Evolutionary conservation across 2,888 invertebrate species (phyloP), one percentile per base, ranked within the genome.

Genomic region (Nymphalis urticae): DNA sequence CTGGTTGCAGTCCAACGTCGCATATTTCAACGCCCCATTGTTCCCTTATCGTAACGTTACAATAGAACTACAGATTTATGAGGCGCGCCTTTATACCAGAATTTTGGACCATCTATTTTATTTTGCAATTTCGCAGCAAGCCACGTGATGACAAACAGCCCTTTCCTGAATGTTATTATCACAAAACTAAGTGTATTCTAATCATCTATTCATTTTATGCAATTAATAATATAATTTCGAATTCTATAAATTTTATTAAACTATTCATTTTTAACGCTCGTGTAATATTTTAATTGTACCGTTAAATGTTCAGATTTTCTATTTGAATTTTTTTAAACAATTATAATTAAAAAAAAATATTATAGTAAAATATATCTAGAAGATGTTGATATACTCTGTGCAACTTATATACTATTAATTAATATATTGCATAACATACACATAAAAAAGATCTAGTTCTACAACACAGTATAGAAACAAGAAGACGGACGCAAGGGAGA

Each of bases 11-110:
- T 54, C 64, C 62, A 64, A 70, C 74, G 73, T 70, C 66, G 79
- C 77, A 82, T 88, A 87, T 86, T 84, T 87, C 83, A 85, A 72
- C 61, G 74, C 68, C 76, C 42, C 72, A 81, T 84, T 84, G 84
- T 84, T 66, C 76, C 72, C 79, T 75, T 85, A 84, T 85, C 84
- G 80, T 79, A 80, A 75, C 75, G 80, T 76, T 78, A 84, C 84
- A 84, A 84, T 73, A 72, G 58, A 64, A 62, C 67, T 66, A 64
- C 67, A 66, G 81, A 86, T 86, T 86, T 86, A 86, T 83, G 73
- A 59, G 60, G 53, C 68, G 42, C 62, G 68, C 72, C 67, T 71
- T 72, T 72, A 69, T 70, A 70, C 72, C 48, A 63, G 60, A 64
- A 70, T 68, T 70, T 68, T 66, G 64, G 70, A 70, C 64, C 63